A percentile compares a stretch with the other conserved stretches of the same genome.
phyloP scores from a whole-genome alignment of 64 coral and sea anemone genomes.

The Stichodactyla helianthus region DNA sequence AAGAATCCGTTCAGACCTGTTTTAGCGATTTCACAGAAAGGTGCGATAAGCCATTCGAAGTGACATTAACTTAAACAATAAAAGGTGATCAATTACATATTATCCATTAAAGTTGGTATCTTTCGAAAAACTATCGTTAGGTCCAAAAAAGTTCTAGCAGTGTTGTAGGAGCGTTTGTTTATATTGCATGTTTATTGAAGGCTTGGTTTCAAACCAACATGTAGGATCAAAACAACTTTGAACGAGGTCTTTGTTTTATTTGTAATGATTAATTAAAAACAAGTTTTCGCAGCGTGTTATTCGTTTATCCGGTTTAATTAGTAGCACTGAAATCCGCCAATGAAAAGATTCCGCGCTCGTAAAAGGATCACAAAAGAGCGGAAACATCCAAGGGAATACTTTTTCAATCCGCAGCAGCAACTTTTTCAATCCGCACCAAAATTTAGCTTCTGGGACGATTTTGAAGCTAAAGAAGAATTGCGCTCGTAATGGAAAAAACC shows the following conservation, averaged over 20 bases:
- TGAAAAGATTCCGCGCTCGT: not conserved
- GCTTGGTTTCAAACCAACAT: no score
- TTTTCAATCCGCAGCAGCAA: not conserved
- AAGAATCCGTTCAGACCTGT: conserved; percentile 4
- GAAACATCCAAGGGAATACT: not conserved
- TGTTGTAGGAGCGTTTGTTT: no score
- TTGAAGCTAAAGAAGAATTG: not conserved
- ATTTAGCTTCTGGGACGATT: not conserved
- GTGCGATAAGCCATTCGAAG: conserved; percentile 6
- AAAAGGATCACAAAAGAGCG: not conserved
- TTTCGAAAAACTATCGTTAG: no score
- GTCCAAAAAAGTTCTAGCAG: no score
- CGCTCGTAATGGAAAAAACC: not conserved
- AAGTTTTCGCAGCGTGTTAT: conserved; percentile 9
- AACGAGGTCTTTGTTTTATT: not conserved
- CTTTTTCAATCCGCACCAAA: not conserved
- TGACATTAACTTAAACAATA: no score
- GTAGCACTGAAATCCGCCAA: not conserved
- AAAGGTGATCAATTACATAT: no score
- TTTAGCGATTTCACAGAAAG: not conserved
- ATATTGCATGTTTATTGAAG: no score
- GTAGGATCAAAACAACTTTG: not conserved
- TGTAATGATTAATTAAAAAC: conserved; percentile 6
- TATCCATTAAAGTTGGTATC: no score
- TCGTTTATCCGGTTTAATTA: conserved; percentile 14